These are phyloP conservation scores for Trichonephila clavipes DNA, from an alignment of 1,140 invertebrate species.

Conservation along the genomic window DNA sequence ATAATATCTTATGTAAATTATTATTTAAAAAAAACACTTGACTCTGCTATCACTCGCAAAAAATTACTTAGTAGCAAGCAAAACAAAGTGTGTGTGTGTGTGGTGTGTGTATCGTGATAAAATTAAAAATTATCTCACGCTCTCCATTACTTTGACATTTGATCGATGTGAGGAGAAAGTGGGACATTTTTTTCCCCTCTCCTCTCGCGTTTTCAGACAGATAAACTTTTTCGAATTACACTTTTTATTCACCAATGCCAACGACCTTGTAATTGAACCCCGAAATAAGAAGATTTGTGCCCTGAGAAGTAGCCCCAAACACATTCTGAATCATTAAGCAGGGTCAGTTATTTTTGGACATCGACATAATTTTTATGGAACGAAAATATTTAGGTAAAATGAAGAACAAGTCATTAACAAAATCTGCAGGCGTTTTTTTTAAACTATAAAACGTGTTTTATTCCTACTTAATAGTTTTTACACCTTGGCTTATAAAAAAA, in stretches of 20 bases:
- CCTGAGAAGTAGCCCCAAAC: background rate
- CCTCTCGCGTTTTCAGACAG: background rate
- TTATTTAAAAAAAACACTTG: too few relatives aligned
- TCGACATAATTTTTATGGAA: background rate
- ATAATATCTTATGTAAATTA: too few relatives aligned
- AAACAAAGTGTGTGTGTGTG: too few relatives aligned
- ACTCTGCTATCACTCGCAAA: too few relatives aligned
- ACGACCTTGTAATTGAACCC: constrained; percentile 10
- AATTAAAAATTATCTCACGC: background rate
- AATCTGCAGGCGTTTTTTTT: too few relatives aligned
- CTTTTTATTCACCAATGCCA: background rate
- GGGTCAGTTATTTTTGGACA: constrained; percentile 10
- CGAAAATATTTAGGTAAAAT: background rate
- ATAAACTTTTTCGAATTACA: background rate
- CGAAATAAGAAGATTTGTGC: constrained; percentile 15
- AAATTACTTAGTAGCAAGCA: too few relatives aligned
- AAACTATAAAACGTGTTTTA: too few relatives aligned
- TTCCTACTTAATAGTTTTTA: too few relatives aligned
- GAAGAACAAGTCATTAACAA: background rate
- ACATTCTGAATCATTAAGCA: constrained; percentile 7
- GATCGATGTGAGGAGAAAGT: background rate
- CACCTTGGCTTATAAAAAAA: too few relatives aligned
- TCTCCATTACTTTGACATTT: background rate
- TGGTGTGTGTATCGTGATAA: too few relatives aligned
- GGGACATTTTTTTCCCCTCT: background rate